Evolutionary conservation across 2,888 invertebrate genomes (phyloP), one percentile per base, ranked within the genome.

Genomic region (Unio delphinus): DNA sequence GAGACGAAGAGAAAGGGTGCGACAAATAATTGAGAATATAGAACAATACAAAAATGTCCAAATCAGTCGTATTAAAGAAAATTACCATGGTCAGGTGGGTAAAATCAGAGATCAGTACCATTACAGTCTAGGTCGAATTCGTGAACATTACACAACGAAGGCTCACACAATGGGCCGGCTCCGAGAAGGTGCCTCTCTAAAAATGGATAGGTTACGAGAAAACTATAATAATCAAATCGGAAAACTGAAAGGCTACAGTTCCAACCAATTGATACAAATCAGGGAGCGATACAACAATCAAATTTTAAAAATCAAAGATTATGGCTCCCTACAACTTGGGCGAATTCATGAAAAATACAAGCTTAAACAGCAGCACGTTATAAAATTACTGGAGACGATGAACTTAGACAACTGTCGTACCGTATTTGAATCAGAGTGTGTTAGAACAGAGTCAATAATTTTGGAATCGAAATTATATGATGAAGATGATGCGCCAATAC

Each of bases 231-330:
- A 94, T 57, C 97, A 97, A 91, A 94, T 95, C 64, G 95, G 94
- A 84, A 95, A 96, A 89, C 95, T 98, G 83, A 92, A 96, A 76
- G 97, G 97, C 87, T 97, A 96, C 89, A 97, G 98, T 72, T 95
- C 95, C 3, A 95, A 70, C 93, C 97, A 97, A 90, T 92, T 98
- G 83, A 96, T 96, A 90, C 95, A 96, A 94, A 95, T 98, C 80
- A 93, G 97, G 74, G 97, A 97, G 90, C 97, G 96, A 91, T 98
- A 98, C 91, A 95, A 97, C 88, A 95, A 95, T 92, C 98, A 98
- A 90, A 93, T 97, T 70, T 95, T 96, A 90, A 95, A 96, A 90
- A 96, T 98, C 78, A 92, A 97, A 64, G 97, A 97, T 90, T 98
- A 97, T 91, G 96, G 97, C 91, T 94, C 96, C 28, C 96, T 96